Evolutionary conservation across 1,140 invertebrate species (phyloP), one percentile per base, ranked within the genome.

Genomic region (Drosophila ananassae): DNA sequence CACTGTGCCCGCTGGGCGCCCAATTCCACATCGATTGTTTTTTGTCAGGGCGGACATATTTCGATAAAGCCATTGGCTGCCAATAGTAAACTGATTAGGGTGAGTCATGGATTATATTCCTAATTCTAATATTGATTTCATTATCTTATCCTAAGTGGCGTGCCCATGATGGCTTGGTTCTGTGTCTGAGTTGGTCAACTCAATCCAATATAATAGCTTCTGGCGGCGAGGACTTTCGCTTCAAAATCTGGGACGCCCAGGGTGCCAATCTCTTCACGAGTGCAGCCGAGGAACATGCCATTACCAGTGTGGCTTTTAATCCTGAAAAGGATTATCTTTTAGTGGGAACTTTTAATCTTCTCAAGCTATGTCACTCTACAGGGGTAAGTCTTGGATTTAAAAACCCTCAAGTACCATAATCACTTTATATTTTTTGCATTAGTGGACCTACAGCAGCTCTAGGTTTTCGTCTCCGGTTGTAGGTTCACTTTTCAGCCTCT

Each of bases 141-240:
- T 56, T 46, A 8, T 2, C 6, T 6, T 30, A 0, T 5, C 34
- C n/a, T 12, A 90, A 98, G 97, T 99, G 98, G 98, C 97, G 97
- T 92, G 98, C 97, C 21, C 98, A 99, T 92, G 98, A 99, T 76
- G 97, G 97, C 6, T 89, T 99, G 2, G 96, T 99, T 72, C 92
- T 99, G 17, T 95, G 95, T 55, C 93, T 98, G 1, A 95, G 96
- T 51, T 99, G 98, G 98, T 98, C 96, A 91, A 93, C 95, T 2
- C 96, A 96, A 51, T 96, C 96, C 76, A 96, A 97, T 78, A 92
- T 98, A 0, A 97, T 99, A 51, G 93, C 99, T 22, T 98, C 98
- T 25, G 98, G 98, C 1, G 97, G 95, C 7, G 99, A 99, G 94
- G 99, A 99, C 92, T 98, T 98, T 83, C 95, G 95, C 75, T 99